Conservation (phyloP, 2,113 vertebrate species). For the Myodes glareolus region DNA sequence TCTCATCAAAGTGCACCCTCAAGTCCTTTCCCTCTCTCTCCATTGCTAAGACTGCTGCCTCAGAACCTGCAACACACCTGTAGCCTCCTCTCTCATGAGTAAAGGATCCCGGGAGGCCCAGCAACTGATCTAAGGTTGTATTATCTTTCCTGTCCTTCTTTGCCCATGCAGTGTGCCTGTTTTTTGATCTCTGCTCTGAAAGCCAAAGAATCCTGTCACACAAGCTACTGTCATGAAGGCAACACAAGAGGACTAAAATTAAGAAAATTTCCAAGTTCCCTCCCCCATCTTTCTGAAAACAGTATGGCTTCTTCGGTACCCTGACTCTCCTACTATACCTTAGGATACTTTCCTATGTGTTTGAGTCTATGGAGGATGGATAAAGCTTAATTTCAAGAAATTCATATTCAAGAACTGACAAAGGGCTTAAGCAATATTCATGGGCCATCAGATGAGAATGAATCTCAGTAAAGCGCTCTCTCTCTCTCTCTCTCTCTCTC, state of each 20-base stretch:
- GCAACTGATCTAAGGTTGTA: rapidly evolving
- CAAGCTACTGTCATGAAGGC: neutral
- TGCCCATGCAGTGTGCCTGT: neutral
- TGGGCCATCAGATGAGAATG: neutral
- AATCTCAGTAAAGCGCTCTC: neutral
- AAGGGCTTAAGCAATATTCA: neutral
- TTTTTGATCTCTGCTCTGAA: neutral
- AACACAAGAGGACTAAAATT: neutral
- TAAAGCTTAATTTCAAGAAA: neutral
- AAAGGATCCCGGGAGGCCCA: neutral
- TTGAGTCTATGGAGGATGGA: neutral
- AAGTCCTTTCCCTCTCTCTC: neutral
- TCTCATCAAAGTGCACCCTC: no score
- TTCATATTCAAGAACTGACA: neutral
- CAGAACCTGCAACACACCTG: neutral
- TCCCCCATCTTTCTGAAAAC: neutral
- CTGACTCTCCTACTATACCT: neutral
- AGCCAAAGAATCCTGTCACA: neutral
- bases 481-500: neutral
- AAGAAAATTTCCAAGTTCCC: neutral
- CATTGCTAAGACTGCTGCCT: no score
- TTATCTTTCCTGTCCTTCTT: neutral
- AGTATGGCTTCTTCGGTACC: neutral
- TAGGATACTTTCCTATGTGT: neutral
- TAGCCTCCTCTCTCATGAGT: neutral